These are phyloP conservation scores for Lasioglossum pauxillum DNA, from an alignment of 2,888 invertebrate species.

Conservation along the genomic window DNA sequence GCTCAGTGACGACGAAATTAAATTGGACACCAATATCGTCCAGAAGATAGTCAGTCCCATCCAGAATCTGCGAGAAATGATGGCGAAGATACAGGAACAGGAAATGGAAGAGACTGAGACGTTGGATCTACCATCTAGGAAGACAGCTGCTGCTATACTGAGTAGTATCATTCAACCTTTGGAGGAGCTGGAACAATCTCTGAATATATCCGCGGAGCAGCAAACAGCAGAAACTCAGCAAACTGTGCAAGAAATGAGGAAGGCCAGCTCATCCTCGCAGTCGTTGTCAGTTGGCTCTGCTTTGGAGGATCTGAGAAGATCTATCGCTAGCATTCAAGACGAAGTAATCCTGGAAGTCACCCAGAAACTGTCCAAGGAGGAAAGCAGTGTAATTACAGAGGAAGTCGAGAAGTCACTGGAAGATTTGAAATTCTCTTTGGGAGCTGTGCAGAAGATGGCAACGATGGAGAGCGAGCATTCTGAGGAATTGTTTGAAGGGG, in stretches of 20 bases:
- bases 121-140: slow-evolving; percentile 21
- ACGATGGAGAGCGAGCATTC: background rate
- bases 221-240: slow-evolving; percentile 36
- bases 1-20: slow-evolving; percentile 27
- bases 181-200: slow-evolving; percentile 47
- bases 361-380: background rate
- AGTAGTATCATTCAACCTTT: slow-evolving; percentile 53
- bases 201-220: slow-evolving; percentile 49
- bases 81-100: slow-evolving; percentile 41
- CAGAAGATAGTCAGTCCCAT: slow-evolving; percentile 49
- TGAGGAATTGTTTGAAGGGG: background rate
- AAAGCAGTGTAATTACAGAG: background rate
- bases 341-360: slow-evolving; percentile 60
- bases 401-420: slow-evolving; percentile 43
- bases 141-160: slow-evolving; percentile 43
- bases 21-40: slow-evolving; percentile 26
- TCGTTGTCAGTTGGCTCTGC: slow-evolving; percentile 20
- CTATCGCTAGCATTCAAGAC: slow-evolving; percentile 81
- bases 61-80: slow-evolving; percentile 38
- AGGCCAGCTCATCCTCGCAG: slow-evolving; percentile 70
- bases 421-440: slow-evolving; percentile 49
- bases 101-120: slow-evolving; percentile 37
- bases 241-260: slow-evolving; percentile 78
- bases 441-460: slow-evolving; percentile 42
- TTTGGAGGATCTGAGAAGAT: slow-evolving; percentile 83